These are phyloP conservation scores for Misgurnus anguillicaudatus DNA, from an alignment of 2,113 vertebrate genomes.

Conservation along the genomic window DNA sequence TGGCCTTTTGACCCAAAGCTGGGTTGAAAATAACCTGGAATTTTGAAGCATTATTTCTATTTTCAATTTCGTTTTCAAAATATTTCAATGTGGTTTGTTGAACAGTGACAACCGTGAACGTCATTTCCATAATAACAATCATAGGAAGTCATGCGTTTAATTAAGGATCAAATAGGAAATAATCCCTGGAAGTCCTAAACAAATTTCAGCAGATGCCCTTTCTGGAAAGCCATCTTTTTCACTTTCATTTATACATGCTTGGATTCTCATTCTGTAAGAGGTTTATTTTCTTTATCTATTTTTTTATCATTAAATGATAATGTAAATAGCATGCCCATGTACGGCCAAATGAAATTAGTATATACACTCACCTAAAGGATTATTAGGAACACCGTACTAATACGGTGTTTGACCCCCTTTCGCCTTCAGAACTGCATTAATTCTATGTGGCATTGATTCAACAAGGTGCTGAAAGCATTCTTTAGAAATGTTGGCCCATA, in stretches of 20 bases:
- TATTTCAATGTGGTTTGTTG: too few relatives aligned
- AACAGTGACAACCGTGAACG: neutral
- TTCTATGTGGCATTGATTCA: neutral
- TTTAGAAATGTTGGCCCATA: too few relatives aligned
- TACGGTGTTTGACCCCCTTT: too few relatives aligned
- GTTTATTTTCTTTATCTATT: neutral
- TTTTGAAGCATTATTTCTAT: too few relatives aligned
- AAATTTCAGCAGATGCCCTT: neutral
- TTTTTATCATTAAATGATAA: neutral
- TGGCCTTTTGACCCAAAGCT: too few relatives aligned
- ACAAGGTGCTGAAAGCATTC: too few relatives aligned
- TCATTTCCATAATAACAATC: slow-evolving; percentile 11
- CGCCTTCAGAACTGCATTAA: too few relatives aligned
- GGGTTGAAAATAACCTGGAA: too few relatives aligned
- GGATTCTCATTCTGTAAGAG: too few relatives aligned
- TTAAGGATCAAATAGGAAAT: neutral
- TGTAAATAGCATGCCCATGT: neutral
- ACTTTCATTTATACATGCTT: neutral
- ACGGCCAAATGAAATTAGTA: neutral
- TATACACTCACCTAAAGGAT: too few relatives aligned
- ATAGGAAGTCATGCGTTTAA: neutral
- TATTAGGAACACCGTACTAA: too few relatives aligned
- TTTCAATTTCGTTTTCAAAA: too few relatives aligned
- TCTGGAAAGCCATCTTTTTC: neutral
- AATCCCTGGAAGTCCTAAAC: slow-evolving; percentile 2